Conservation (phyloP, 2,797 vertebrate species). For the Gorsachius magnificus region DNA sequence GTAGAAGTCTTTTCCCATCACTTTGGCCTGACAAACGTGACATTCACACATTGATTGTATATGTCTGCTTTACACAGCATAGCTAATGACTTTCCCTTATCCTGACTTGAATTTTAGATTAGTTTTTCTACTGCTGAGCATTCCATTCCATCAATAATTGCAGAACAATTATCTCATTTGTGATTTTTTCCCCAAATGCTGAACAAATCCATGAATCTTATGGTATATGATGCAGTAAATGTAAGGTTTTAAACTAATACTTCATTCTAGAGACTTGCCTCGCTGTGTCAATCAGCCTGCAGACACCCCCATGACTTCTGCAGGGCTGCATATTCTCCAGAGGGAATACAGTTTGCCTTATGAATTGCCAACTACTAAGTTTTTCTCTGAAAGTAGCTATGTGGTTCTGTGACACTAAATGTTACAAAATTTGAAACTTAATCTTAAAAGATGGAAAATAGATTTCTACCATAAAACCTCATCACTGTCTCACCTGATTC, state of each 20-base stretch:
- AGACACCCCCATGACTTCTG: not conserved
- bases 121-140: constrained; percentile 29
- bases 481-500: not conserved
- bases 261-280: not conserved
- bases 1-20: constrained; percentile 62
- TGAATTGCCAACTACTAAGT: not conserved
- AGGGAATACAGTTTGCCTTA: not conserved
- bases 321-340: not conserved
- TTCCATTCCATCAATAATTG: constrained; percentile 44
- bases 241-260: not conserved
- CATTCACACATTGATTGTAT: constrained; percentile 62
- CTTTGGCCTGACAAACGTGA: constrained; percentile 63
- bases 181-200: not conserved
- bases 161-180: constrained; percentile 51
- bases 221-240: not conserved
- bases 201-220: not conserved
- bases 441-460: not conserved
- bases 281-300: not conserved
- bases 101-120: constrained; percentile 64
- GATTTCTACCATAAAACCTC: not conserved
- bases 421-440: not conserved
- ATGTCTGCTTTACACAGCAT: constrained; percentile 59
- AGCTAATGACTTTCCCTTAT: constrained; percentile 55
- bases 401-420: not conserved
- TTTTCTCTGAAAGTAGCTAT: not conserved